phyloP scores from a whole-genome alignment of 2,113 vertebrate species.

The Thunnus thynnus region DNA sequence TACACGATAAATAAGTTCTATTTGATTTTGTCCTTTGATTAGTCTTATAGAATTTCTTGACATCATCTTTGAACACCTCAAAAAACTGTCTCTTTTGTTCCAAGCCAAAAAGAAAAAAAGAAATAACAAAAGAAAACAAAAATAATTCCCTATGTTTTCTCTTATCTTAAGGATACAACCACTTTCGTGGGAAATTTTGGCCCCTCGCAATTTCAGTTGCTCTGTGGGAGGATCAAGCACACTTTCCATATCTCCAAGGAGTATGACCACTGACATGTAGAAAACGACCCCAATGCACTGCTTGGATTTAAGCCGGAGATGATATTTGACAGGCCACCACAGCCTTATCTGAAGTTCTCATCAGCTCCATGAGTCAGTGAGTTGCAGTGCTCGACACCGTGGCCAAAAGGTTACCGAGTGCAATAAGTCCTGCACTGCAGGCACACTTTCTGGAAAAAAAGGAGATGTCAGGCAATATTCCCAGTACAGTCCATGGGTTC shows the following conservation, averaged over 20 bases:
- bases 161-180: slow-evolving; percentile 47
- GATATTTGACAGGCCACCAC: slow-evolving; percentile 56
- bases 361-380: slow-evolving; percentile 45
- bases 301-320: slow-evolving; percentile 42
- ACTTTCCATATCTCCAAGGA: slow-evolving; percentile 27
- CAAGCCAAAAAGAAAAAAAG: slow-evolving; percentile 49
- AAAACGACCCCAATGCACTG: slow-evolving; percentile 36
- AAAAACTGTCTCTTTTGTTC: slow-evolving; percentile 59
- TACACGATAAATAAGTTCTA: slow-evolving; percentile 87
- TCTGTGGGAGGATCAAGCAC: slow-evolving; percentile 30
- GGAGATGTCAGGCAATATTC: slow-evolving; percentile 72
- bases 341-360: slow-evolving; percentile 47
- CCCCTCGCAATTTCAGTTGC: slow-evolving; percentile 52
- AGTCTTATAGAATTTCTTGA: slow-evolving; percentile 79
- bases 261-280: slow-evolving; percentile 40
- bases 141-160: slow-evolving; percentile 30
- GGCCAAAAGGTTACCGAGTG: slow-evolving; percentile 61
- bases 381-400: slow-evolving; percentile 19
- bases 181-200: slow-evolving; percentile 17
- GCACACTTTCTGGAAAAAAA: slow-evolving; percentile 49
- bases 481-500: slow-evolving; percentile 64
- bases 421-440: slow-evolving; percentile 69
- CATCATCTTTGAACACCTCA: slow-evolving; percentile 79
- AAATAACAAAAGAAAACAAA: slow-evolving; percentile 25
- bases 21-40: slow-evolving; percentile 72